Evolutionary conservation across 2,888 invertebrate genomes (phyloP).

Genomic region (Salticus scenicus): DNA sequence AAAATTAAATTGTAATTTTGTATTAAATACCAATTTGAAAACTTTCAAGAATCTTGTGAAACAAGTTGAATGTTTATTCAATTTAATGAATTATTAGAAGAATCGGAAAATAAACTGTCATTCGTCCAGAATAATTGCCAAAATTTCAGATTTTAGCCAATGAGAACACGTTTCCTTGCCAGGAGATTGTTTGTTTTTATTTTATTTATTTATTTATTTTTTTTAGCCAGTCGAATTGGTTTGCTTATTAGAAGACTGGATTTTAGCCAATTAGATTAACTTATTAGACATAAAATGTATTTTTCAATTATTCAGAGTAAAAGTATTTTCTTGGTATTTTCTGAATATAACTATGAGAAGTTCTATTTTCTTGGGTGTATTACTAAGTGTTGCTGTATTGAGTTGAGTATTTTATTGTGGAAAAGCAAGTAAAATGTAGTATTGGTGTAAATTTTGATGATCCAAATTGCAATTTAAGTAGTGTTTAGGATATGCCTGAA

Average conservation of each 20-base stretch:
- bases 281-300: too few species aligned
- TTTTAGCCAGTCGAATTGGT: too few species aligned
- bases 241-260: too few species aligned
- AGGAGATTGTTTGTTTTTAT: background rate
- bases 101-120: background rate
- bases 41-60: background rate
- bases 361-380: too few species aligned
- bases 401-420: too few species aligned
- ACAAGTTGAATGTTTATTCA: background rate
- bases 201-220: too few species aligned
- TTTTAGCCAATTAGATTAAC: background rate
- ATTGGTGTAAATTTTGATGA: background rate
- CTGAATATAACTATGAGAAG: too few species aligned
- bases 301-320: too few species aligned
- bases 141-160: background rate
- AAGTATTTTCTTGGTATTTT: too few species aligned
- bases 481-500: background rate
- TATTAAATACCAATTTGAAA: background rate
- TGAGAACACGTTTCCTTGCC: background rate
- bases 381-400: too few species aligned
- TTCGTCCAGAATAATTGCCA: background rate
- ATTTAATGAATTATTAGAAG: background rate
- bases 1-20: background rate
- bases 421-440: background rate
- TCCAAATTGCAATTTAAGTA: background rate